Evolutionary conservation across 2,888 invertebrate species (phyloP).

Genomic region (Formica aserva): DNA sequence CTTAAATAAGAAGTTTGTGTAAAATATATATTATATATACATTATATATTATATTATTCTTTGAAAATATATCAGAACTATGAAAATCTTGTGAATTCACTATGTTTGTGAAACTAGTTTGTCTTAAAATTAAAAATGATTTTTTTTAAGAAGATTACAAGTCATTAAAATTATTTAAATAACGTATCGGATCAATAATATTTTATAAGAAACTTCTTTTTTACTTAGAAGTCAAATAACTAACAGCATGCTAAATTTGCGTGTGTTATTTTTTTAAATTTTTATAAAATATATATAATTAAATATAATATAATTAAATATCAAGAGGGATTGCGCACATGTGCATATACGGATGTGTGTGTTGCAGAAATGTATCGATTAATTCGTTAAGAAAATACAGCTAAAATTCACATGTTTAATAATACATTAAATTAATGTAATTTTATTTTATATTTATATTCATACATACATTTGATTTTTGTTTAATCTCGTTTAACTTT

Average conservation of each 20-base stretch:
- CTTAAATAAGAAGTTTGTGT: not conserved
- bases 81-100: not conserved
- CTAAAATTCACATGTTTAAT: not conserved
- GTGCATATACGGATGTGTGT: not conserved
- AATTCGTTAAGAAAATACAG: not conserved
- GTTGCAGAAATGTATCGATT: not conserved
- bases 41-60: not conserved
- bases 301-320: not conserved
- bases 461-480: not conserved
- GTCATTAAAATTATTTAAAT: not conserved
- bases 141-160: not conserved
- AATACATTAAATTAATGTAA: not conserved
- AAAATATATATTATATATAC: not conserved
- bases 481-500: slow-evolving; percentile 1
- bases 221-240: not conserved
- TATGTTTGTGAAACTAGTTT: not conserved
- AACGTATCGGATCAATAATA: not conserved
- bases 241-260: not conserved
- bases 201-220: not conserved
- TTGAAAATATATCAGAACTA: not conserved
- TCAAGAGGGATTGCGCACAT: not conserved
- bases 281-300: not conserved
- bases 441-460: not conserved
- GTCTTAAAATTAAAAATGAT: not conserved
- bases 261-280: not conserved